A percentile compares a stretch with the other conserved stretches of the same genome.
phyloP scores from a whole-genome alignment of 1,140 invertebrate species.

The Kradibia gibbosae region DNA sequence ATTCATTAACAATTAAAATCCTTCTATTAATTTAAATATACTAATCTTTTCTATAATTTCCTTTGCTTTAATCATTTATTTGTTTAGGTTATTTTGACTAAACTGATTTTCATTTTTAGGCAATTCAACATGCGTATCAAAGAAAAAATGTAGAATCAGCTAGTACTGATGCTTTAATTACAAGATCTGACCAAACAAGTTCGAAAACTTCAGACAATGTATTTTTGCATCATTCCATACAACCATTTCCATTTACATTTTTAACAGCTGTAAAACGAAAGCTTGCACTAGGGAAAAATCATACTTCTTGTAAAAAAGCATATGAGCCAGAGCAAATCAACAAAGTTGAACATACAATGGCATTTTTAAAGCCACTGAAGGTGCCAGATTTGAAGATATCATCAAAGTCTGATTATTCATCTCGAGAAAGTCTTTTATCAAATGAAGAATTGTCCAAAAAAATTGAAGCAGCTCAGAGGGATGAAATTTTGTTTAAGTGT shows the following conservation, averaged over 20 bases:
- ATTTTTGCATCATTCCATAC: conserved; percentile 58
- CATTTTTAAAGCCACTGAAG: conserved; percentile 67
- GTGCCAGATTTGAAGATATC: conserved; percentile 69
- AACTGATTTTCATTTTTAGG: conserved; percentile 43
- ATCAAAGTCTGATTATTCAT: conserved; percentile 67
- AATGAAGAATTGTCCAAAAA: conserved; percentile 62
- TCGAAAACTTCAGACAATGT: conserved; percentile 59
- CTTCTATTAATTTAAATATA: no score
- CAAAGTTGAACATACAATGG: conserved; percentile 60
- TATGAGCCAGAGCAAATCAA: conserved; percentile 54
- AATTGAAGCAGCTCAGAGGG: conserved; percentile 57
- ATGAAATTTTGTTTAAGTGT: conserved; percentile 60
- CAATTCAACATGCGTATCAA: conserved; percentile 18
- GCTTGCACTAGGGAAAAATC: conserved; percentile 58
- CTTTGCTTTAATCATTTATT: no score
- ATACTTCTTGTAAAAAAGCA: conserved; percentile 54
- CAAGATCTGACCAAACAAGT: conserved; percentile 37
- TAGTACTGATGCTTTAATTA: neutral
- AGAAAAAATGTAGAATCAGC: conserved; percentile 38
- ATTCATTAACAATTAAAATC: no score
- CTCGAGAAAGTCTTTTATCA: conserved; percentile 60
- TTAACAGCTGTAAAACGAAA: conserved; percentile 69
- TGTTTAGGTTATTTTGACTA: no score
- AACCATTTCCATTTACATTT: conserved; percentile 69
- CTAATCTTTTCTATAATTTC: no score